These are phyloP conservation scores for Clarias fuscus DNA, from an alignment of 2,797 vertebrate genomes.

Conservation along the genomic window DNA sequence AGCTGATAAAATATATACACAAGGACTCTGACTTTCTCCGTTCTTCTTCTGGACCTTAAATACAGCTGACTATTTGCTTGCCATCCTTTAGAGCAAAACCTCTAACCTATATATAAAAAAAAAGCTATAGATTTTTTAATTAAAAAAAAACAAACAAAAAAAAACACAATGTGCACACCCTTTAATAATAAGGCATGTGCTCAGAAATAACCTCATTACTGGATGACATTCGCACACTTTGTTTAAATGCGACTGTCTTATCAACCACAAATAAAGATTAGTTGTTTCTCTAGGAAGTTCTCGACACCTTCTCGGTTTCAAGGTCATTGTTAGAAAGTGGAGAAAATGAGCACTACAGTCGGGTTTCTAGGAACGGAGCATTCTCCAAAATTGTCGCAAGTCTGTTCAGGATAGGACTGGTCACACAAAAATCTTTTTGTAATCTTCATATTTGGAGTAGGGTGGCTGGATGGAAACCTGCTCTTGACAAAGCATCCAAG, in stretches of 20 bases:
- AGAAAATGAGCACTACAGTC: conserved; percentile 2
- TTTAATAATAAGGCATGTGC: neutral
- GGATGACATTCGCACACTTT: neutral
- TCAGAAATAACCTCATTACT: neutral
- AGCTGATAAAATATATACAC: too few relatives aligned
- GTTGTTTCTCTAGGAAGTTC: neutral
- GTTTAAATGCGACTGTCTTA: neutral
- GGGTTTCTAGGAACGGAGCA: neutral
- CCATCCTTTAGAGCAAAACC: too few relatives aligned
- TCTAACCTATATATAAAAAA: too few relatives aligned
- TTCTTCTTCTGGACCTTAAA: too few relatives aligned
- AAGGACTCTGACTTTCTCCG: too few relatives aligned
- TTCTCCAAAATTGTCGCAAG: neutral
- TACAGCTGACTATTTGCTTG: too few relatives aligned
- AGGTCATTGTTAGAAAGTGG: neutral
- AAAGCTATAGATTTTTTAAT: too few relatives aligned
- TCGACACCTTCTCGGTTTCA: too few relatives aligned
- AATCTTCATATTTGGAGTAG: neutral
- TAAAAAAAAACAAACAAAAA: neutral
- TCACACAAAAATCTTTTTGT: neutral
- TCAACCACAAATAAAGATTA: neutral
- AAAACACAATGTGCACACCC: neutral
- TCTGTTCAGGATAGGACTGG: neutral
- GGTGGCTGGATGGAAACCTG: neutral
- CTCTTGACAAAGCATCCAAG: neutral